A percentile compares a stretch with the other conserved stretches of the same genome.
Evolutionary conservation across 2,797 vertebrate genomes (phyloP).

Genomic region (Sebastes baramenuke): DNA sequence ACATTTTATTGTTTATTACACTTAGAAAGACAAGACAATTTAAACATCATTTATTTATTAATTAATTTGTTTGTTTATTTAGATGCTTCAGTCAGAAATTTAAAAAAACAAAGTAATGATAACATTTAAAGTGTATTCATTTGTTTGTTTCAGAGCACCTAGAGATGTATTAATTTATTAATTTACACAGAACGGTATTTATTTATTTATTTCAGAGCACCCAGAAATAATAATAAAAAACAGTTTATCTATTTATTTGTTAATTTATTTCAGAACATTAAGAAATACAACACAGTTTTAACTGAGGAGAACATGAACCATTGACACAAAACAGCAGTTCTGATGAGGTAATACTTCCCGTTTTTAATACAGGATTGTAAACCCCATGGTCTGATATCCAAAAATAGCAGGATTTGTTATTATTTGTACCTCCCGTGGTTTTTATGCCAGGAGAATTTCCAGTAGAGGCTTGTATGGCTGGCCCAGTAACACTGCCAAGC

Average conservation of each 20-base stretch:
- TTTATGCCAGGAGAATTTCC: constrained; percentile 8
- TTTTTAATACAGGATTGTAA: neutral
- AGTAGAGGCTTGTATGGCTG: neutral
- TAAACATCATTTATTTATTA: no score
- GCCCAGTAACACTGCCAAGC: neutral
- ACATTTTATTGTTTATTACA: neutral
- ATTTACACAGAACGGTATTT: neutral
- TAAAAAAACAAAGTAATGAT: no score
- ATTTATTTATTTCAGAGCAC: neutral
- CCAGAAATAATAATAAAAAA: neutral
- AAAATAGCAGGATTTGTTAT: neutral
- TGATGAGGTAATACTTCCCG: neutral
- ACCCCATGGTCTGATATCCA: neutral
- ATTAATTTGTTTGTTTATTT: no score
- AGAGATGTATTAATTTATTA: neutral
- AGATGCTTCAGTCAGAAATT: neutral
- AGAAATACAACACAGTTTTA: neutral
- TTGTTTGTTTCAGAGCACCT: neutral
- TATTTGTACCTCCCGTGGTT: neutral
- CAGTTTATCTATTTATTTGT: neutral
- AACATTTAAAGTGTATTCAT: no score
- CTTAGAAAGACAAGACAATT: no score
- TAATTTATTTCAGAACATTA: neutral
- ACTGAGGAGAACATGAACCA: neutral
- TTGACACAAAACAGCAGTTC: neutral